Base-by-base conservation (phyloP, 2,113 vertebrate genomes). In the Heliornis fulica region DNA sequence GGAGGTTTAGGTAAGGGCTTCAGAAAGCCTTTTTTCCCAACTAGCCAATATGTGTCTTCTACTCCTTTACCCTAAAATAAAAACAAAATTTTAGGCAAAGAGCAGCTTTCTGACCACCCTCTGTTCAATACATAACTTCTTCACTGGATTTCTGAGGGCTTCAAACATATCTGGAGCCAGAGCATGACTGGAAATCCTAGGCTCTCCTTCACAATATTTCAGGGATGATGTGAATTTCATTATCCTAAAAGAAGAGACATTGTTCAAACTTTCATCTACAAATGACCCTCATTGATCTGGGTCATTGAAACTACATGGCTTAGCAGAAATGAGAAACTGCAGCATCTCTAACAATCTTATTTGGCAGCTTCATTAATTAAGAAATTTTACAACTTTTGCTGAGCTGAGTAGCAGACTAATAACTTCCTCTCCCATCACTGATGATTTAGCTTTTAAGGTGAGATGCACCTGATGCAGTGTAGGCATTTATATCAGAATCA, bases 11-110 rank as follows among this genome's bases (percentile, higher is more conserved):
- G 99, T 91, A 99, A 98, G 76, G 98, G 98, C 76, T 99, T 99
- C 57, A 96, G 81, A 96, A 99, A 99, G 71, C 98, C 97, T 14
- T 96, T 95, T 97, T 99, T 99, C 38, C 99, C 99, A 46, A 98
- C 97, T 60, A 99, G 98, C 99, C 99, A 99, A 85, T 98, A 99
- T 5, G 99, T 99, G 92, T 99, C 98, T 97, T 99, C 98, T 61
- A 99, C 72, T 61, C 99, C 99, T 98, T 99, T 99, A 56, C 99
- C 99, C 99, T 99, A 91, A 83, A 94, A 83, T 8, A 83, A 70
- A 96, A 56, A 10, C 0, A 40, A 91, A 83, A 91, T 41, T 31
- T 1, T 36, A 77, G 60, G 64, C 69, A 45, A 94, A 64, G 3
- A 79, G 4, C 22, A 23, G 12, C 10, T 83, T 82, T 63, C 32